Percentiles rank a stretch among this genome's conserved stretches.
phyloP scores from a whole-genome alignment of 2,797 vertebrate genomes.

The Neosilurus mollespiculum region DNA sequence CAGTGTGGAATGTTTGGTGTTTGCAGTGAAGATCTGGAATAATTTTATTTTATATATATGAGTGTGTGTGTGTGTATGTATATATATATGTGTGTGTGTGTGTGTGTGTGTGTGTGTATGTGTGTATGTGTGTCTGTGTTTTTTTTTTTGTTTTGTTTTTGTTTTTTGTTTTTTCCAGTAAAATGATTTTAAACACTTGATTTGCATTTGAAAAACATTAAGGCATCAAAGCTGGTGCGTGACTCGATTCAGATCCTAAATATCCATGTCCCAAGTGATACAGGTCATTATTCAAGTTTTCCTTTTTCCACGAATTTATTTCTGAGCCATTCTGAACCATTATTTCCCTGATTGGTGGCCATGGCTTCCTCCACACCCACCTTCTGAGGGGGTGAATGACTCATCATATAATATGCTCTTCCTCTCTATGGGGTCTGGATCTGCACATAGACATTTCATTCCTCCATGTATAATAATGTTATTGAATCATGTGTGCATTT shows the following conservation, averaged over 20 bases:
- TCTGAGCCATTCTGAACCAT: neutral
- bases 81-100: too few relatives aligned
- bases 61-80: too few relatives aligned
- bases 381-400: conserved; percentile 27
- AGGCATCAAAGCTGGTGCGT: neutral
- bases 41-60: neutral
- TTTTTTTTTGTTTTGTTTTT: too few relatives aligned
- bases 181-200: neutral
- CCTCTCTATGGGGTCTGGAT: conserved; percentile 26
- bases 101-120: too few relatives aligned
- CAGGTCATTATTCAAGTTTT: neutral
- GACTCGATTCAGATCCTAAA: neutral
- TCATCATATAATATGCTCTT: conserved; percentile 1
- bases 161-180: neutral
- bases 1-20: too few relatives aligned
- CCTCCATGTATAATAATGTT: neutral
- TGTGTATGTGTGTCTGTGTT: too few relatives aligned
- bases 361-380: neutral
- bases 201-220: neutral
- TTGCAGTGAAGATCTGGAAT: neutral
- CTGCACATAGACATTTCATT: conserved; percentile 37
- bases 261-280: neutral
- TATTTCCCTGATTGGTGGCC: neutral
- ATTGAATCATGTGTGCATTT: neutral
- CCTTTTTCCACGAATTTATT: conserved; percentile 21